Evolutionary conservation across 2,888 invertebrate species (phyloP), one percentile per base, ranked within the genome.

Genomic region (Drosophila formosana): DNA sequence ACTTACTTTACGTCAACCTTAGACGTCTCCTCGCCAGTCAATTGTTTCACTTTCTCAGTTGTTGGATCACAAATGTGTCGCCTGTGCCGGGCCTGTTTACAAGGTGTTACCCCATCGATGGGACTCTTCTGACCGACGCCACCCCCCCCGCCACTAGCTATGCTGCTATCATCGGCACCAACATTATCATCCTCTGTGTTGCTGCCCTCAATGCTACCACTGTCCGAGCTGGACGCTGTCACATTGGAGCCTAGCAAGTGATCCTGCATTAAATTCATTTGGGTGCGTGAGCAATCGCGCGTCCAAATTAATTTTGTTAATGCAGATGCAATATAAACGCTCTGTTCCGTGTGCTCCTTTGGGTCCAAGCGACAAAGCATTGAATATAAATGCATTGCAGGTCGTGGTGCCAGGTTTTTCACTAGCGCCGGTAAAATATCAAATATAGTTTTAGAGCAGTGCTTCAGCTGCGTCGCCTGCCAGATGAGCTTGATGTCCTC

Each of bases 381-480:
- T 70, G 96, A 95, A 88, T 98, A 97, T 11, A 98, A 93, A 93
- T 98, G 98, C 51, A 97, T 94, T 39, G 98, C 97, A 0, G 98
- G 97, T 39, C 96, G 96, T 0, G 97, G 96, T 8, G 98, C 96
- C 68, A 98, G 93, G 89, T 98, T 97, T 89, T 98, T 96, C 2
- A 98, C 98, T 74, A 98, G 94, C 0, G 97, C 96, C 0, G 97
- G 97, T 72, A 98, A 93, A 46, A 98, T 93, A 92, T 98, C 98
- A 90, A 97, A 96, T 70, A 98, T 98, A 73, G 98, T 98, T 84
- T 98, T 96, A 0, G 98, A 96, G 91, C 98, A 98, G 92, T 98
- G 98, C 91, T 98, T 98, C 55, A 98, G 92, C 92, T 98, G 98
- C 0, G 98, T 97, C 0, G 98, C 97, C 78, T 97, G 97, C 98